Base-by-base conservation (phyloP, 2,888 invertebrate genomes). In the Augochlorella aurata region DNA sequence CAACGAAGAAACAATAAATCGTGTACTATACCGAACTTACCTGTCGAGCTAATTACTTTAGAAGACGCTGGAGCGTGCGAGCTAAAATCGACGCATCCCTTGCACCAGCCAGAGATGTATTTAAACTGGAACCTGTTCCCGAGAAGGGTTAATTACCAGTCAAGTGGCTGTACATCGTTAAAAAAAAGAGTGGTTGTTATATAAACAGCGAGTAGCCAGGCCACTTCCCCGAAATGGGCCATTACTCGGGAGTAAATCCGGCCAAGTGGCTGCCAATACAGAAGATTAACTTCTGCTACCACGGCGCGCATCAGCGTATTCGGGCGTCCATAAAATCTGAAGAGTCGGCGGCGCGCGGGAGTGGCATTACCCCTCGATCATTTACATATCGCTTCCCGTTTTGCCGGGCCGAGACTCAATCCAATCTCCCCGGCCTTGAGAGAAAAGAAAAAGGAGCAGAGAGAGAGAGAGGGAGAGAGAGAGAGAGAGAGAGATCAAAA, bases 331-430 rank as follows among this genome's bases (percentile, higher is more conserved):
- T 63, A 63, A 63, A 63, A 63, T 63, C 54, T 63, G 18, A 44
- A 29, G 63, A 63, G 38, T 63, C 63, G 38, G 18, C 50, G 5
- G 38, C 38, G 10, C 29, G 67, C 24, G 18, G 49, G 47, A 67
- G 21, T 67, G 45, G 47, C 47, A 45, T 67, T 24, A 47, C 45
- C 66, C 66, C 67, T 67, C 24, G 45, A 49, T 67, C 67, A 47
- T 67, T 67, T 49, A 47, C 67, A 24, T 67, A 49, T 29, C 24
- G 67, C 49, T 67, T 49, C 67, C 67, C 38, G 63, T 38, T 38
- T 21, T 63, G 38, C 72, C 63, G 61, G 24, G 14, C 63, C 29
- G 58, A 73, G 50, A 73, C 63, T 29, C 49, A 38, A 73, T 47
- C 72, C 63, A 58, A 21, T 63, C 8, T 44, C 21, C 29, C 49